Base-by-base conservation (phyloP, 2,888 invertebrate species). In the Cataglyphis livida region DNA sequence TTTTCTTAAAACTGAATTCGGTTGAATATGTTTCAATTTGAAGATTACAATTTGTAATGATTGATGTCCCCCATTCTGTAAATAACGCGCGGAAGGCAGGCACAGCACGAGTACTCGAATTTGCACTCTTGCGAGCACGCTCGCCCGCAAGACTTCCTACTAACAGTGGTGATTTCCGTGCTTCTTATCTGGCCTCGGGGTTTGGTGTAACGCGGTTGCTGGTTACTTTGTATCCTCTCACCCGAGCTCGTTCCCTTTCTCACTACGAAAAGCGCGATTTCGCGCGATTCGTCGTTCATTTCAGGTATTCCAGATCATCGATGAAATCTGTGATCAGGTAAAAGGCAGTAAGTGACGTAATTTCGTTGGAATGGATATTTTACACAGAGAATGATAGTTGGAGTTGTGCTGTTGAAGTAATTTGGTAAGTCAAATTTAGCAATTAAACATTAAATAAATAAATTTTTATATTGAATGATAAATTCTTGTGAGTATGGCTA, bases 121-220 rank as follows among this genome's bases (percentile, higher is more conserved):
- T 87, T 75, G 89, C 87, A 86, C 88, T 89, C 82, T 83, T 88
- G 90, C 89, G 91, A 91, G 87, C 84, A 85, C 89, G 90, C 90
- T 88, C 78, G 88, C 89, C 84, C 85, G 87, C 91, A 91, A 89
- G 89, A 88, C 87, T 89, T 91, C 87, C 87, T 89, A 93, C 93
- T 93, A 93, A 92, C 92, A 92, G 89, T 91, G 92, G 91, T 92
- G 91, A 91, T 91, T 92, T 91, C 91, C 85, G 90, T 91, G 89
- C 91, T 91, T 91, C 88, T 89, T 88, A 90, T 90, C 91, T 90
- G 90, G 92, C 92, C 90, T 90, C 85, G 93, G 93, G 93, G 94
- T 94, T 94, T 94, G 94, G 94, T 94, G 94, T 94, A 93, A 90
- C 93, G 93, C 94, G 94, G 94, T 94, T 93, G 92, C 92, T 92